These are phyloP conservation scores for Platichthys stellatus DNA, from an alignment of 2,113 vertebrate genomes.

Conservation along the genomic window DNA sequence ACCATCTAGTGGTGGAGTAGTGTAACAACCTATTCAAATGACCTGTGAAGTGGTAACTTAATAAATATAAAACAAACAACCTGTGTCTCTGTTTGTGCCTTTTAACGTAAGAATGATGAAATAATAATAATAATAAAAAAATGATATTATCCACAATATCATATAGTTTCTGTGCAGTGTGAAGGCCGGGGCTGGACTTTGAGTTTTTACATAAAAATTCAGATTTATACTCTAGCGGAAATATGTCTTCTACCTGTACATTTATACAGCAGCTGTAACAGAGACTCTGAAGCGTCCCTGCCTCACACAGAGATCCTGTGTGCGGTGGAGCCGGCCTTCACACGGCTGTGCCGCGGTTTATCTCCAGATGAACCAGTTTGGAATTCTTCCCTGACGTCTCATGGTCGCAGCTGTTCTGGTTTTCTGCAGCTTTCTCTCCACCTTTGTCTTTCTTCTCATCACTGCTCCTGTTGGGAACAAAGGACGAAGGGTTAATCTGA, in stretches of 20 bases:
- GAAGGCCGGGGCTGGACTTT: neutral
- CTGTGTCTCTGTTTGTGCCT: neutral
- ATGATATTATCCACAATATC: no score
- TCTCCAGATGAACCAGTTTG: conserved; percentile 80
- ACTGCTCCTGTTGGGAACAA: conserved; percentile 75
- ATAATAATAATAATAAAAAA: no score
- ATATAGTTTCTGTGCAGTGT: conserved; percentile 17
- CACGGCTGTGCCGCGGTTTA: conserved; percentile 88
- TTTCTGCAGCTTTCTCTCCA: conserved; percentile 81
- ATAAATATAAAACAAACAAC: neutral
- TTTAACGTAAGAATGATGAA: no score
- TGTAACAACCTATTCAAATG: neutral
- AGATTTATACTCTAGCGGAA: neutral
- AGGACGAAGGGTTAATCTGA: neutral
- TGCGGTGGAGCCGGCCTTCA: conserved; percentile 61
- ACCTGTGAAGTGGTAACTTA: neutral
- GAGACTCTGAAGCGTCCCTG: neutral
- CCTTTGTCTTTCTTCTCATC: conserved; percentile 88
- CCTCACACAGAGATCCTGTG: neutral
- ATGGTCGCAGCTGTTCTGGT: conserved; percentile 78
- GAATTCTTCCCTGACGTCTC: conserved; percentile 76
- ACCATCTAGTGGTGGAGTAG: neutral
- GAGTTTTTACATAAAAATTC: neutral
- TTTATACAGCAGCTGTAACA: conserved; percentile 23
- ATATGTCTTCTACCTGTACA: conserved; percentile 27